phyloP scores from a whole-genome alignment of 2,888 invertebrate genomes.

The Lamellibrachia satsuma region DNA sequence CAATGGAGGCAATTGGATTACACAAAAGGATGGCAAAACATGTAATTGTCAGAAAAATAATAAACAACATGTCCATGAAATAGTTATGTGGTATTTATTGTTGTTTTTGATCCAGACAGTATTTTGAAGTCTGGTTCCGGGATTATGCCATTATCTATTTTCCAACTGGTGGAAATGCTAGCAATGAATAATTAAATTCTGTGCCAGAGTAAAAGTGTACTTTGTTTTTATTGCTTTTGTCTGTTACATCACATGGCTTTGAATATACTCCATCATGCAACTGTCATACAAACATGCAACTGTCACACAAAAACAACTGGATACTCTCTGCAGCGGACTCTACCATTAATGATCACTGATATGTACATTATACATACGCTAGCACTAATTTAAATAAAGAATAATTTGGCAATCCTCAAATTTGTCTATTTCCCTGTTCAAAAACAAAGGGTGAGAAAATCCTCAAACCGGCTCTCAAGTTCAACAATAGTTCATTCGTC shows the following conservation, averaged over 20 bases:
- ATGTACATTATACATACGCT: neutral
- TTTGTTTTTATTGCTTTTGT: neutral
- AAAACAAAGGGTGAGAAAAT: neutral
- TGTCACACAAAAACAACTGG: no score
- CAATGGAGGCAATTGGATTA: neutral
- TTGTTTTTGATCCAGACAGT: neutral
- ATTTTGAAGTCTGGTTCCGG: neutral
- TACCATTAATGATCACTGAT: neutral
- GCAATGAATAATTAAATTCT: neutral
- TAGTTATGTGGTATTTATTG: neutral
- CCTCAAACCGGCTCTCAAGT: neutral
- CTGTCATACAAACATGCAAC: no score
- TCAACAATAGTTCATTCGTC: neutral
- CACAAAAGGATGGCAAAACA: neutral
- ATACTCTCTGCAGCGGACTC: neutral
- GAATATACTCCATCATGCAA: neutral
- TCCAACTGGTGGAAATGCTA: neutral
- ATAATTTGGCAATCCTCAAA: neutral
- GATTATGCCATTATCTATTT: neutral
- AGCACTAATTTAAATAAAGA: neutral
- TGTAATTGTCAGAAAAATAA: neutral
- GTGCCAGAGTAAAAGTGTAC: neutral
- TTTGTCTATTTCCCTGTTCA: neutral
- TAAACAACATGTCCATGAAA: neutral
- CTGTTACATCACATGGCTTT: neutral